Evolutionary conservation across 2,888 invertebrate species (phyloP), one percentile per base, ranked within the genome.

Genomic region (Drosophila hawaiiensis): DNA sequence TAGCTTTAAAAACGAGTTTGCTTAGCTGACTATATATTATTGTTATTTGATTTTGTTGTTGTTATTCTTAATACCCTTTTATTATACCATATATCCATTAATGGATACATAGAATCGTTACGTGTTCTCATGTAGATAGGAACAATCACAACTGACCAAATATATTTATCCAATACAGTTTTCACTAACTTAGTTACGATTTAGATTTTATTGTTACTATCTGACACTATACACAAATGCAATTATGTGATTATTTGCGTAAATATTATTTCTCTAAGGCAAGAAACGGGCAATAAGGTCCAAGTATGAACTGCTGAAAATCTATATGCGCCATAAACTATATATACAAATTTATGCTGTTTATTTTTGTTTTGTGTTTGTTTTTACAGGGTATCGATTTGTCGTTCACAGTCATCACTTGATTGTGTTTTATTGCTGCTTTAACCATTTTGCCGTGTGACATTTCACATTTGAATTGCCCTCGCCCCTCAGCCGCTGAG

Each of bases 371-470:
- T 31, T 31, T 31, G 1, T 22, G 0, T 7, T 28, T 9, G 2
- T 49, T 2, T 19, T 10, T 59, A 33, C 25, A 65, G 67, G 12
- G 66, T 54, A 65, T 68, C 9, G 14, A 2, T 3, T 0, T 14
- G 47, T n/a, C 65, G 22, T 12, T 12, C n/a, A 31, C 4, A 3
- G 31, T 29, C 28, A 14, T 19, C 37, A 39, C 28, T 49, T 7
- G 14, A 29, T 16, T 52, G 19, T 53, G 62, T 47, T 29, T 62
- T 68, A 29, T 68, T 79, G 52, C 56, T 66, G 62, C 43, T 41
- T 61, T 65, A 59, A 68, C 65, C 70, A 39, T 72, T 80, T 65
- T 55, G 55, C 55, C 62, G 70, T 78, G 63, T 84, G 84, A 82
- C 82, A 75, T 79, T 74, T 64, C 60, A 69, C 53, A 69, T 76